Evolutionary conservation across 2,797 vertebrate species (phyloP).

Genomic region (Paramormyrops hopkinsi): DNA sequence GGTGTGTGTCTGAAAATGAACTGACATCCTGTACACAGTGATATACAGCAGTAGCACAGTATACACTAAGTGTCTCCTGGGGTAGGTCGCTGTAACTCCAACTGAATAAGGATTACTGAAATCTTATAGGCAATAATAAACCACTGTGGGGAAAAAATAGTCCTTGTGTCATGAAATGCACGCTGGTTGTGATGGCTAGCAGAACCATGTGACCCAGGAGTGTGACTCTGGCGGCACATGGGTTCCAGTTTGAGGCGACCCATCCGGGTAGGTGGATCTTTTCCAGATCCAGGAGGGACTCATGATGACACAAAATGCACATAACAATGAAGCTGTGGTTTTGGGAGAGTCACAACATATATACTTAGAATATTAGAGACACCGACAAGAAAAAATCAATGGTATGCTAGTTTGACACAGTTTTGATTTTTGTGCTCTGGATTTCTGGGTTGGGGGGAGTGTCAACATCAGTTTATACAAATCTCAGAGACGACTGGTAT

Average conservation of each 20-base stretch:
- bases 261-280: neutral
- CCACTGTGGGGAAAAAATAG: neutral
- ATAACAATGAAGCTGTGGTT: neutral
- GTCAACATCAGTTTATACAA: neutral
- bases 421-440: neutral
- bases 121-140: neutral
- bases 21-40: neutral
- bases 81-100: neutral
- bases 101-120: neutral
- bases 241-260: no score
- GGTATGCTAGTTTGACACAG: neutral
- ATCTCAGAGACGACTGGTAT: neutral
- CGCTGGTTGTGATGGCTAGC: neutral
- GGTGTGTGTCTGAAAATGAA: neutral
- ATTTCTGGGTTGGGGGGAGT: neutral
- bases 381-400: neutral
- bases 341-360: neutral
- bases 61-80: neutral
- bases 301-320: neutral
- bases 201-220: neutral
- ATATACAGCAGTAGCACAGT: neutral
- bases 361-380: neutral
- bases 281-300: neutral
- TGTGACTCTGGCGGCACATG: no score
- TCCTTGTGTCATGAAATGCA: neutral